phyloP scores from a whole-genome alignment of 2,888 invertebrate species.

The Minunthozetes semirufus region DNA sequence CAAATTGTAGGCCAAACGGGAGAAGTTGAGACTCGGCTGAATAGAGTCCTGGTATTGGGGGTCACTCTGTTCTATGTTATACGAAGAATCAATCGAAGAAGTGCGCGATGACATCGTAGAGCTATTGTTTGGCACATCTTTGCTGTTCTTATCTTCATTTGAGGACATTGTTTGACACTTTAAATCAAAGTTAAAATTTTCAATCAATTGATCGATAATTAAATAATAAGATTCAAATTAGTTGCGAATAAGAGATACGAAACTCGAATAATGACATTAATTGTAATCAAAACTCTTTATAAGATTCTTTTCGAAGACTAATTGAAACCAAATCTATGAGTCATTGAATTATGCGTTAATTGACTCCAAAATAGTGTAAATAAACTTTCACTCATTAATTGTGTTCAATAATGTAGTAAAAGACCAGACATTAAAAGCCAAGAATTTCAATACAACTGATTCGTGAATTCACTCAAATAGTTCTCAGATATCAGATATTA shows the following conservation, averaged over 20 bases:
- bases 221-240: too few species aligned
- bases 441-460: not conserved
- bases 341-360: not conserved
- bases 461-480: not conserved
- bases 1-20: conserved; percentile 35
- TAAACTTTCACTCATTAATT: not conserved
- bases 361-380: not conserved
- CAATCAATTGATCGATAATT: too few species aligned
- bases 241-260: too few species aligned
- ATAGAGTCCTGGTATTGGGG: conserved; percentile 5
- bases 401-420: too few species aligned
- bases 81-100: conserved; percentile 20
- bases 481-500: not conserved
- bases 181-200: not conserved
- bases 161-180: not conserved
- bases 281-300: too few species aligned
- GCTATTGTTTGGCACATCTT: not conserved
- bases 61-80: conserved; percentile 1
- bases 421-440: not conserved
- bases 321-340: not conserved
- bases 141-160: not conserved
- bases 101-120: conserved; percentile 4
- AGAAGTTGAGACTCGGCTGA: conserved; percentile 28
- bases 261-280: too few species aligned
- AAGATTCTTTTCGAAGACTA: too few species aligned